Conservation (phyloP, 2,113 vertebrate species). For the Pitta sordida region DNA sequence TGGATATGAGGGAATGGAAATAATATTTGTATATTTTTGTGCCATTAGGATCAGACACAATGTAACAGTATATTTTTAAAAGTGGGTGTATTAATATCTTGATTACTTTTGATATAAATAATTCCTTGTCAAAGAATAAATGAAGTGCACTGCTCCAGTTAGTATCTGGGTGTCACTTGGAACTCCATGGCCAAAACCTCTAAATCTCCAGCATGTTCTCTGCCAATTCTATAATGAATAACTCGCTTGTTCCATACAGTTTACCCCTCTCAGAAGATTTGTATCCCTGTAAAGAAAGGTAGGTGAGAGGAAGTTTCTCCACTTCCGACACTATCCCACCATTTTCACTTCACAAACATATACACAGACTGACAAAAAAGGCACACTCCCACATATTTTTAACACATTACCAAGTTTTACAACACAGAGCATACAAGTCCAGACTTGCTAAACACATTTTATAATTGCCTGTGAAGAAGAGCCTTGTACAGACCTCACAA, state of each 20-base stretch:
- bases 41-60: background rate
- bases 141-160: background rate
- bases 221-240: background rate
- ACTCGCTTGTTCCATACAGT: background rate
- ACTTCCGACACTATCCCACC: background rate
- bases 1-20: background rate
- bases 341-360: background rate
- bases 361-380: background rate
- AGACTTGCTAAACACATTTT: background rate
- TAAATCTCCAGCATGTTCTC: background rate
- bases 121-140: background rate
- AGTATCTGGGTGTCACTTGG: background rate
- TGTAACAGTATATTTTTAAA: background rate
- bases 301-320: background rate
- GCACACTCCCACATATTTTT: background rate
- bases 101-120: background rate
- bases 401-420: background rate
- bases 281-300: background rate
- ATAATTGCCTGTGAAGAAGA: background rate
- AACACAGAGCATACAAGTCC: background rate
- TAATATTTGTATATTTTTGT: background rate
- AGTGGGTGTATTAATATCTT: background rate
- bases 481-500: background rate
- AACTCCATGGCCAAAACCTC: background rate
- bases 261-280: background rate